Percentiles rank a stretch among this genome's conserved stretches.
phyloP scores from a whole-genome alignment of 2,888 invertebrate genomes.

The Alviniconcha strummeri region DNA sequence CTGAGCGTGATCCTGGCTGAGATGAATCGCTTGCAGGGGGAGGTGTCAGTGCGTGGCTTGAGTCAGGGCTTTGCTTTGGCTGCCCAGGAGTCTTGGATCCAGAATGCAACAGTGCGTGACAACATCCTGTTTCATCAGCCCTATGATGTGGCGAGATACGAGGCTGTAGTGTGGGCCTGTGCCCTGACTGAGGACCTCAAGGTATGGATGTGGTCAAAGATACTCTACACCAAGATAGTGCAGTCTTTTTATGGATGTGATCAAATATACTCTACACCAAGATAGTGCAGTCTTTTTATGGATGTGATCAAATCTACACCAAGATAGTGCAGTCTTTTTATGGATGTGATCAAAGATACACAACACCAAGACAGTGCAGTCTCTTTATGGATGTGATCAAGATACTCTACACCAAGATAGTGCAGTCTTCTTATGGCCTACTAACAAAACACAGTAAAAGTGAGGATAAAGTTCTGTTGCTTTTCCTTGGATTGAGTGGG shows the following conservation, averaged over 20 bases:
- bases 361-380: too few relatives aligned
- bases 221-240: too few relatives aligned
- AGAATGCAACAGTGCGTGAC: conserved; percentile 90
- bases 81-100: conserved; percentile 91
- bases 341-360: too few relatives aligned
- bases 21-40: conserved; percentile 82
- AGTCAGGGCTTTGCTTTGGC: conserved; percentile 77
- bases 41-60: conserved; percentile 79
- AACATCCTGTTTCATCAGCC: conserved; percentile 94
- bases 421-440: too few relatives aligned
- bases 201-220: conserved; percentile 54
- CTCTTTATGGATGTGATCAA: too few relatives aligned
- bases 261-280: neutral
- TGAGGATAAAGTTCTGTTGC: too few relatives aligned
- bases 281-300: too few relatives aligned
- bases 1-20: conserved; percentile 90
- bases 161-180: conserved; percentile 87
- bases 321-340: too few relatives aligned
- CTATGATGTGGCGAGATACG: conserved; percentile 87
- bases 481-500: too few relatives aligned
- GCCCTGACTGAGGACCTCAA: conserved; percentile 83
- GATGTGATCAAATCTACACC: neutral
- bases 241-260: neutral
- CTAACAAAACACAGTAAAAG: too few relatives aligned
- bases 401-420: too few relatives aligned